A percentile compares a stretch with the other conserved stretches of the same genome.
Evolutionary conservation across 2,797 vertebrate species (phyloP).

Genomic region (Pipistrellus pipistrellus): DNA sequence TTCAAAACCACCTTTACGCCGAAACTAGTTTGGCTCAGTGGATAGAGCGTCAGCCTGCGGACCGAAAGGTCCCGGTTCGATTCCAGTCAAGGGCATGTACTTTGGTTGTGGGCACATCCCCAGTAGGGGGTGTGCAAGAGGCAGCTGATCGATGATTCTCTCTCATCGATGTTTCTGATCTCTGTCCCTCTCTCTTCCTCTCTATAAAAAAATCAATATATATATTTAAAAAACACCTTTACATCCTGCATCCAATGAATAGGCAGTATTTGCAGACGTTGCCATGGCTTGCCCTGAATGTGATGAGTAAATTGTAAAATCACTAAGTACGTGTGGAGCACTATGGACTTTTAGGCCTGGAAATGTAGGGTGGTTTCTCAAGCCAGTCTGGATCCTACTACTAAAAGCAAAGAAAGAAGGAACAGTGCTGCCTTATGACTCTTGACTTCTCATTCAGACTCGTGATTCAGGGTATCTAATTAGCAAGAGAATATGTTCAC

Average conservation of each 20-base stretch:
- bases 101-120: no score
- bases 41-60: no score
- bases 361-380: conserved; percentile 17
- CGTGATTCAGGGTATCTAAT: conserved; percentile 23
- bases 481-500: neutral
- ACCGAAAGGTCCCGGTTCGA: no score
- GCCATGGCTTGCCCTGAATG: neutral
- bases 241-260: neutral
- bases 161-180: no score
- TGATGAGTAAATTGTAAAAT: neutral
- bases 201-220: no score
- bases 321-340: neutral
- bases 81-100: no score
- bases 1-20: conserved; percentile 1
- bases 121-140: no score
- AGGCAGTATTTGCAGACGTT: neutral
- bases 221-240: neutral
- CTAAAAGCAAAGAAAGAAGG: conserved; percentile 1
- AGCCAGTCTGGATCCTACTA: neutral
- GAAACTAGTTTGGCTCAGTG: no score
- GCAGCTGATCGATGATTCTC: no score
- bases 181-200: no score
- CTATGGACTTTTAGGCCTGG: neutral
- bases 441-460: conserved; percentile 1
- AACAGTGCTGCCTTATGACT: neutral